Evolutionary conservation across 2,113 vertebrate species (phyloP), one percentile per base, ranked within the genome.

Genomic region (Limanda limanda): DNA sequence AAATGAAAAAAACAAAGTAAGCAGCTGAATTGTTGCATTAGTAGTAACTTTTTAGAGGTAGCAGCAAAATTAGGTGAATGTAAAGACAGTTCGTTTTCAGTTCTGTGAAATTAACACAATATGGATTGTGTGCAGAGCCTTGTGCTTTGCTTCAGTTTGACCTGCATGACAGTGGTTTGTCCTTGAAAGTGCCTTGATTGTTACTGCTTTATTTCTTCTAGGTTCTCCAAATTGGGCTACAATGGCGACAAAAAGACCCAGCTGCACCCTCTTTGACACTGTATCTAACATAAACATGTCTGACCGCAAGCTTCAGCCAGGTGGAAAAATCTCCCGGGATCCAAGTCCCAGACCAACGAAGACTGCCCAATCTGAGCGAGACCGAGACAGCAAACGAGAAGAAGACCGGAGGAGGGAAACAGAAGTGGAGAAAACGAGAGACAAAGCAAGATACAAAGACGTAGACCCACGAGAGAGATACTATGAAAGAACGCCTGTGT

Each of bases 211-310:
- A 51, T 66, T 62, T 64, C 57, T 89, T 87, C 71, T 71, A 94
- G 94, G 87, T 88, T 89, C 68, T 87, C 60, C 87, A 86, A 81
- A 88, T 66, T 83, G 88, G 94, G 89, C 71, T 84, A 80, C 74
- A 54, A 95, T 94, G 93, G 92, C 86, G 75, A 94, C 91, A 65
- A 92, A 90, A 90, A 89, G 85, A 62, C 81, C 81, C 87, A 91
- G 74, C 74, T 82, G 83, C 85, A 86, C 69, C 76, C 57, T 78
- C 27, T 85, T 86, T 70, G 86, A 93, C 74, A 86, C 84, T 60
- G 47, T 86, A 71, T 81, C 80, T 64, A 85, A 83, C 76, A 76
- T 76, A 81, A 91, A 81, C 79, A 86, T 57, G 24, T 74, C 82
- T 74, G 86, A 92, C 64, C 72, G 74, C 76, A 89, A 81, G 35